Base-by-base conservation (phyloP, 2,888 invertebrate genomes). In the Candidula unifasciata region DNA sequence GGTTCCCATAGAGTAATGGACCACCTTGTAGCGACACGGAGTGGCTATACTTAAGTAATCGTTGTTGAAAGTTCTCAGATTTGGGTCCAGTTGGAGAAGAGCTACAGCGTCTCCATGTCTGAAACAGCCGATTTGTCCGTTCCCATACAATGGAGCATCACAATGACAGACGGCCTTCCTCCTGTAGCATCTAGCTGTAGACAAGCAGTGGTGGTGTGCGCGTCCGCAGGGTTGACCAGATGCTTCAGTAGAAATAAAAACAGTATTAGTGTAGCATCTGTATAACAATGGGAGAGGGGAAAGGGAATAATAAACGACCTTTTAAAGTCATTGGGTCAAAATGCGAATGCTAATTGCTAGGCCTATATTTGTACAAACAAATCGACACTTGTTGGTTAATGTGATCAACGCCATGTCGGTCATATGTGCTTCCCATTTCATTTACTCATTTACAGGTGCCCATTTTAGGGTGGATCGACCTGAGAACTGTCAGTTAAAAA, bases 21-120 rank as follows among this genome's bases (percentile, higher is more conserved):
- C 24, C 0, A 81, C 71, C 13, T 60, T 69, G 33, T 71, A 81
- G 10, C 71, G 81, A n/a, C 81, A 81, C 10, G 81, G 81, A 18
- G 71, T 71, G 8, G 57, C 13, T 18, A 81, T 18, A 2, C 60
- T 73, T 6, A 73, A 21, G 33, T 57, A 54, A 8, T 81, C 81
- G 8, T n/a, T 5, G 35, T 37, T 21, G n/a, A 81, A 73, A 10
- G 54, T 73, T 24, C n/a, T 73, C 24, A 81, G 54, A 8, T 57
- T 2, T 33, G 81, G 71, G n/a, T 71, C 81, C 21, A 8, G 2
- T 35, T 71, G 57, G 18, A 81, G 54, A 27, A 69, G 3, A 24
- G 35, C n/a, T 2, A 44, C 64, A 21, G 57, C 57, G 37, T 81
- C 81, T 1, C 35, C 71, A 5, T 24, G 81, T 16, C 44, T 44